A percentile compares a stretch with the other conserved stretches of the same genome.
Evolutionary conservation across 2,888 invertebrate species (phyloP).

Genomic region (Monopis laevigella): DNA sequence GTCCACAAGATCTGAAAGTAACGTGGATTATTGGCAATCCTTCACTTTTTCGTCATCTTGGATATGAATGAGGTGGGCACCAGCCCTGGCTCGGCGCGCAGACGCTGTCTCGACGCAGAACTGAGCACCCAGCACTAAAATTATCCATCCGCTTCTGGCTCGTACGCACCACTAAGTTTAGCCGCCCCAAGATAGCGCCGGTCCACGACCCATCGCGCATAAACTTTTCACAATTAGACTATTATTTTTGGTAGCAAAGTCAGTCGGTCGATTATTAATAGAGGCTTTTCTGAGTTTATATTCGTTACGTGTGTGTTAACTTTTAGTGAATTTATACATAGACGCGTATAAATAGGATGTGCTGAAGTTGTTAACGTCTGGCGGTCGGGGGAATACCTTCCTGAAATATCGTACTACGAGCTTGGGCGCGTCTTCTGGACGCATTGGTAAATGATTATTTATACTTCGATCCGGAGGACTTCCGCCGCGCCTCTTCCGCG

Average conservation of each 20-base stretch:
- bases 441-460: slow-evolving; percentile 68
- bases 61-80: slow-evolving; percentile 6
- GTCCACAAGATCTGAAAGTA: slow-evolving; percentile 4
- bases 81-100: slow-evolving; percentile 22
- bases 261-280: slow-evolving; percentile 70
- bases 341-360: slow-evolving; percentile 68
- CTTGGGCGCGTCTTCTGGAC: slow-evolving; percentile 63
- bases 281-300: slow-evolving; percentile 69
- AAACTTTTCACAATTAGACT: slow-evolving; percentile 70
- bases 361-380: slow-evolving; percentile 61
- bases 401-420: slow-evolving; percentile 67
- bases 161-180: slow-evolving; percentile 68
- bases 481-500: slow-evolving; percentile 11
- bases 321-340: slow-evolving; percentile 69
- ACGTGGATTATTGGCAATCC: slow-evolving; percentile 10
- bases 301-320: slow-evolving; percentile 69
- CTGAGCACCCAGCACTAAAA: slow-evolving; percentile 49
- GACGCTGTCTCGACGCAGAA: slow-evolving; percentile 55
- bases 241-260: slow-evolving; percentile 70
- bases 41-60: slow-evolving; percentile 10
- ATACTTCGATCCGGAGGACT: slow-evolving; percentile 57
- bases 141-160: slow-evolving; percentile 44
- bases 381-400: slow-evolving; percentile 68
- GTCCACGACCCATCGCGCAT: slow-evolving; percentile 68
- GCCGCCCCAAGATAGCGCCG: slow-evolving; percentile 68